phyloP scores from a whole-genome alignment of 2,888 invertebrate species.

The Dendrolimus pini region DNA sequence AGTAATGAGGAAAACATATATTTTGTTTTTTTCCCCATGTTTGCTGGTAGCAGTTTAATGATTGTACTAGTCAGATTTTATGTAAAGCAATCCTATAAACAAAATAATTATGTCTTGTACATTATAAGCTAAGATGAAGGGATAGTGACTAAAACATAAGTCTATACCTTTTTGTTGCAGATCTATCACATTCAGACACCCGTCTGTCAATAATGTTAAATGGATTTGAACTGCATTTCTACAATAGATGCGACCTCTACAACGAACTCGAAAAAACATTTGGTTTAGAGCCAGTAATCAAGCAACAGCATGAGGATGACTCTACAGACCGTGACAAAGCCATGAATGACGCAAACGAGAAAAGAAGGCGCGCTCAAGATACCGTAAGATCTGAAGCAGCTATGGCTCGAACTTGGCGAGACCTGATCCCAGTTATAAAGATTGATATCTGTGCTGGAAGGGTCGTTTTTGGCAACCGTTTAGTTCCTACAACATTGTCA shows the following conservation, averaged over 20 bases:
- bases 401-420: slow-evolving; percentile 94
- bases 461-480: slow-evolving; percentile 95
- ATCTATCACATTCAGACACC: slow-evolving; percentile 96
- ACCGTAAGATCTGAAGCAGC: slow-evolving; percentile 85
- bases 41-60: too few species aligned
- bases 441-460: slow-evolving; percentile 94
- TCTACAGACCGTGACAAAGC: slow-evolving; percentile 74
- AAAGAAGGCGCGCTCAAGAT: slow-evolving; percentile 66
- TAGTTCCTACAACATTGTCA: slow-evolving; percentile 95
- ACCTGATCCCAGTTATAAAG: slow-evolving; percentile 97
- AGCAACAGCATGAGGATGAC: slow-evolving; percentile 78
- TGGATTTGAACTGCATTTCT: slow-evolving; percentile 96
- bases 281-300: slow-evolving; percentile 87
- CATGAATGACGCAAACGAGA: slow-evolving; percentile 79
- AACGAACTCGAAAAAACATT: slow-evolving; percentile 91
- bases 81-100: too few species aligned
- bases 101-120: too few species aligned
- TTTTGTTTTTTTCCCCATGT: too few species aligned
- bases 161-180: slow-evolving; percentile 72
- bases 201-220: slow-evolving; percentile 93
- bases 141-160: too few species aligned
- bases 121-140: too few species aligned
- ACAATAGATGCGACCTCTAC: slow-evolving; percentile 93
- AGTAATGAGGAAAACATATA: not conserved
- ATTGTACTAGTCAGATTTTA: too few species aligned